Percentiles rank a stretch among this genome's conserved stretches.
Evolutionary conservation across 2,888 invertebrate genomes (phyloP).

Genomic region (Volucella bombylans): DNA sequence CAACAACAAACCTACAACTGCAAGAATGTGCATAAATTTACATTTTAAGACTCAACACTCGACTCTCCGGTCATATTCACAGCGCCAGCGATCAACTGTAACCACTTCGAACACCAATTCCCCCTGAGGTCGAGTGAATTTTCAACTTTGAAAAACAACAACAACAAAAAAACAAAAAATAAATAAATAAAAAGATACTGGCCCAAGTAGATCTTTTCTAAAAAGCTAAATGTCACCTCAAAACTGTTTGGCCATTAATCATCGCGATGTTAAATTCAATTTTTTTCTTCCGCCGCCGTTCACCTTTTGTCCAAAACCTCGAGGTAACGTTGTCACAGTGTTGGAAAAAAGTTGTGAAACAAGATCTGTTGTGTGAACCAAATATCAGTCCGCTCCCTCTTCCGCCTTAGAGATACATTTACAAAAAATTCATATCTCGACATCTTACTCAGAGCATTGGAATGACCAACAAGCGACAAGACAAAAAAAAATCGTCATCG

Average conservation of each 20-base stretch:
- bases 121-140: too few relatives aligned
- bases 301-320: constrained; percentile 45
- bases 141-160: too few relatives aligned
- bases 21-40: too few relatives aligned
- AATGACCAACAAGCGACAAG: constrained; percentile 21
- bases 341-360: constrained; percentile 48
- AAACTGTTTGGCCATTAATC: constrained; percentile 42
- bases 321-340: constrained; percentile 16
- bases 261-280: constrained; percentile 27
- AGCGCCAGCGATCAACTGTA: too few relatives aligned
- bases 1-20: too few relatives aligned
- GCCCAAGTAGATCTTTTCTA: too few relatives aligned
- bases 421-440: constrained; percentile 9
- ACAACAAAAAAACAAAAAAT: too few relatives aligned
- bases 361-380: constrained; percentile 38
- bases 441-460: constrained; percentile 6
- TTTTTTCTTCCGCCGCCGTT: constrained; percentile 21
- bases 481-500: constrained; percentile 14
- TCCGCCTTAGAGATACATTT: neutral
- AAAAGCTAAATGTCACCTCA: constrained; percentile 32
- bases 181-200: too few relatives aligned
- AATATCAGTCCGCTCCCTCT: neutral
- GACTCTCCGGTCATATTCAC: too few relatives aligned
- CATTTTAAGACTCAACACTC: too few relatives aligned
- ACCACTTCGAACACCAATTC: too few relatives aligned